Base-by-base conservation (phyloP, 2,888 invertebrate species). In the Trilocha varians region DNA sequence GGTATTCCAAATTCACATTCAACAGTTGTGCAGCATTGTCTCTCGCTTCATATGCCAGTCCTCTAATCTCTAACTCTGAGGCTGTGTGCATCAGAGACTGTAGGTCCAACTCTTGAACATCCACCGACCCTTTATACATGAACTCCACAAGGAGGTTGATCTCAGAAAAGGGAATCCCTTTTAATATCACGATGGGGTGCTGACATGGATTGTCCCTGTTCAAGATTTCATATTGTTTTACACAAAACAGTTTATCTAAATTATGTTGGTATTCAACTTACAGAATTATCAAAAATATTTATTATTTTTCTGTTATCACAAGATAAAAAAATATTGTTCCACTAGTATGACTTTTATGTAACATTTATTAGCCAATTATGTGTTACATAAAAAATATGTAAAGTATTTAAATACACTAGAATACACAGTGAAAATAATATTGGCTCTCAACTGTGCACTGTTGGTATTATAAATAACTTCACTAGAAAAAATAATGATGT, bases 71-170 rank as follows among this genome's bases (percentile, higher is more conserved):
- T 40, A 92, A 69, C 56, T 91, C 91, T 3, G 89, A 89, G 0
- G 91, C 91, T 25, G 91, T 88, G 56, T 89, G 89, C 75, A 90
- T 89, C 41, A 92, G 62, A 0, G 89, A 88, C 48, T 90, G 88
- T 25, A 91, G 69, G 55, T 88, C 88, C 51, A 89, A 79, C 46
- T 89, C 89, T 39, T 89, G 88, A 5, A 91, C 89, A 56, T 91
- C 90, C 45, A 91, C 90, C 2, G 88, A 89, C 1, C 92, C 91
- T 51, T 89, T 89, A 70, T 92, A 92, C 88, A 91, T 91, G 50
- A 91, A 90, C 63, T 91, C 91, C 47, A 91, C 78, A 33, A 91
- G 79, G 46, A 89, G 85, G 62, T 90, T 89, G 82, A 91, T 89
- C 70, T 91, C 90, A 40, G 88, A 88, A 56, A 88, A 87, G 1